phyloP scores from a whole-genome alignment of 2,113 vertebrate species.

The Nicator chloris region DNA sequence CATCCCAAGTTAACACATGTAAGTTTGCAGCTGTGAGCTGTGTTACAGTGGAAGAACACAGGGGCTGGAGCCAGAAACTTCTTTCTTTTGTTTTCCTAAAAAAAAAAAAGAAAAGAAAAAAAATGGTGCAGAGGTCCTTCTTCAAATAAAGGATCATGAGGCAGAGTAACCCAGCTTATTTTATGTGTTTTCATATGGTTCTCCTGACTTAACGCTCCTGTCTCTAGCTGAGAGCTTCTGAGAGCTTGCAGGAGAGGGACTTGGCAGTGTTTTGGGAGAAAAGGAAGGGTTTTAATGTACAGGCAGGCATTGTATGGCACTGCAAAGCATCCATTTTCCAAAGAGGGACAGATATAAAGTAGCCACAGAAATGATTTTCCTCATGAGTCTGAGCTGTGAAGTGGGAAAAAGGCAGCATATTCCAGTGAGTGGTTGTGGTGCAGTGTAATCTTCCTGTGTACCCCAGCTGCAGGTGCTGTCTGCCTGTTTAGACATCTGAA shows the following conservation, averaged over 20 bases:
- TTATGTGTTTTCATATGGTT: not conserved
- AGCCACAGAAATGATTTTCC: not conserved
- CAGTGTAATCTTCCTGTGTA: not conserved
- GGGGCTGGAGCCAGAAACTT: not conserved
- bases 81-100: not conserved
- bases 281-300: not conserved
- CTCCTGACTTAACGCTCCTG: not conserved
- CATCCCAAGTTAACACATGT: constrained; percentile 1
- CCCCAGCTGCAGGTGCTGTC: not conserved
- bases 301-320: not conserved
- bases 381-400: not conserved
- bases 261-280: not conserved
- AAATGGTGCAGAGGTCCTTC: not conserved
- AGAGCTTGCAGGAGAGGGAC: not conserved
- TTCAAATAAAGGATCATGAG: not conserved
- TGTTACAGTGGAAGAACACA: not conserved
- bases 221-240: not conserved
- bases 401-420: not conserved
- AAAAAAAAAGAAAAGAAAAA: not conserved
- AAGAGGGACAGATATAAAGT: not conserved
- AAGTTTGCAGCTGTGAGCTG: not conserved
- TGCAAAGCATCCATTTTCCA: not conserved
- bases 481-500: not conserved
- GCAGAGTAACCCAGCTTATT: not conserved
- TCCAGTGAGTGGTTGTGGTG: not conserved